Evolutionary conservation across 2,888 invertebrate species (phyloP).

Genomic region (Drosophila paracracens): DNA sequence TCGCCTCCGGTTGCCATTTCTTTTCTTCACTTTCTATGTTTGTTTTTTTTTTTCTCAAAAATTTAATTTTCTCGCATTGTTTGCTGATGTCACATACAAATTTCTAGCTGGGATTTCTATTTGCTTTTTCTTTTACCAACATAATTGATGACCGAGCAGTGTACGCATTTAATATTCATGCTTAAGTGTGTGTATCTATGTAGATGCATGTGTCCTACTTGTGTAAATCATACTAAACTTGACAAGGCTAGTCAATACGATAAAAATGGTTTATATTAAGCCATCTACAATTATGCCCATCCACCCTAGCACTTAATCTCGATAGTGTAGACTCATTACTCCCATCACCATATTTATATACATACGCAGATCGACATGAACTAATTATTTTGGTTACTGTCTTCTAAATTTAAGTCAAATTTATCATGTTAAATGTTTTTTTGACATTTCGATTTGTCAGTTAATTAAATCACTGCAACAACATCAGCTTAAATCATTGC

Average conservation of each 20-base stretch:
- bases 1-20: constrained; percentile 43
- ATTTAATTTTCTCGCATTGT: constrained; percentile 59
- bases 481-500: constrained; percentile 1
- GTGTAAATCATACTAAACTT: not conserved
- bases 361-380: not conserved
- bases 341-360: not conserved
- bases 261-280: not conserved
- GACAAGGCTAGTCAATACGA: not conserved
- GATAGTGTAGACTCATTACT: not conserved
- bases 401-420: not conserved
- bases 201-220: not conserved
- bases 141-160: constrained; percentile 50
- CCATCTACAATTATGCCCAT: not conserved
- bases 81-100: constrained; percentile 36
- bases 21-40: constrained; percentile 8
- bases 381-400: not conserved
- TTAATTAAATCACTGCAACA: not conserved
- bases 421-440: not conserved
- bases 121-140: constrained; percentile 12
- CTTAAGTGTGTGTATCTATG: constrained; percentile 3
- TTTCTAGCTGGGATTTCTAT: constrained; percentile 27
- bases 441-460: not conserved
- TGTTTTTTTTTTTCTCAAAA: constrained; percentile 25
- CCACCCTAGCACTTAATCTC: not conserved
- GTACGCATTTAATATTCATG: constrained; percentile 21